Evolutionary conservation across 37 sponge, comb jelly and placozoan genomes (phyloP), one percentile per base, ranked within the genome.

Genomic region (Beroe ovata): DNA sequence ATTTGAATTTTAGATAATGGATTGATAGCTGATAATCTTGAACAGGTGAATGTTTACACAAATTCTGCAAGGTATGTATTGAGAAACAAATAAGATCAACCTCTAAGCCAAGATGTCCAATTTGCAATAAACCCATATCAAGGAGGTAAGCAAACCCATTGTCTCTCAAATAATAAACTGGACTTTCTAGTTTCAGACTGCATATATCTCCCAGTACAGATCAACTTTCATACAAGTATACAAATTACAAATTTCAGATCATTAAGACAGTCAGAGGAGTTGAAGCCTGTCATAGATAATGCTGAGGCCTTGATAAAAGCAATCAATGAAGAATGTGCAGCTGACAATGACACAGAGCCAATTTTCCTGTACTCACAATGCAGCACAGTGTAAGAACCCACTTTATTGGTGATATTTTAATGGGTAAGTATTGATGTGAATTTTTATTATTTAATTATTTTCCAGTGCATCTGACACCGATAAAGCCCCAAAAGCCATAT

Each of bases 71-170:
- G 28, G 11, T 14, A 3, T 77, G 84, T 19, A 77, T 77, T 40
- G 84, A 77, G 1, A 22, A 77, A 39, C 84, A 77, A 54, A 77
- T 77, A 25, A 54, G 1, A 4, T n/a, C 41, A 33, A 11, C 54
- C 8, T 19, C 38, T 20, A 77, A 77, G 41, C 84, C 84, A n/a
- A 11, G 38, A 25, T 77, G 84, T 23, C 84, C 84, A 8, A 77
- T 77, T 36, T 77, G 84, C 29, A 77, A 77, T 36, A 39, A 77
- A 25, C 54, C 84, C n/a, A 38, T 77, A 32, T 66, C 69, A 66
- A 26, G 35, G 30, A 66, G 69, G 69, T 66, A 66, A n/a, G n/a
- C n/a, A n/a, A n/a, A n/a, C n/a, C n/a, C n/a, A n/a, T n/a, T n/a
- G n/a, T n/a, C n/a, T n/a, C n/a, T n/a, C n/a, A n/a, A n/a, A n/a